Conservation (phyloP, 2,888 invertebrate species). For the Drosophila putrida region DNA sequence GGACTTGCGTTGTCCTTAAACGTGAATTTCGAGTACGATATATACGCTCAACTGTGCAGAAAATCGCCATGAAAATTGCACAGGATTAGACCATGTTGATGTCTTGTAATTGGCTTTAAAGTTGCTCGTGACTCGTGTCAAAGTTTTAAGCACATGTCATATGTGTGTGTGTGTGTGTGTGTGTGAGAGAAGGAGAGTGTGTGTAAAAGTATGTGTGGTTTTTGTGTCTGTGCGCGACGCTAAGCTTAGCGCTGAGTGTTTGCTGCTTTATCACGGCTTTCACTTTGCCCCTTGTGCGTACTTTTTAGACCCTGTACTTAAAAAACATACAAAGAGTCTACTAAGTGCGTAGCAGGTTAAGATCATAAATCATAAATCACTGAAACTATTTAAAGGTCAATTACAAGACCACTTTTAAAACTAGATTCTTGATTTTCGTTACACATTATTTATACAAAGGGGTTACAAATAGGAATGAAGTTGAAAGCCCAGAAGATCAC, state of each 20-base stretch:
- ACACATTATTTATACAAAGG: too few species aligned
- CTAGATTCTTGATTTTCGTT: too few species aligned
- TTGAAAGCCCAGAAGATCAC: too few species aligned
- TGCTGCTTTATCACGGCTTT: conserved; percentile 57
- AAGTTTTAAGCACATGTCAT: conserved; percentile 59
- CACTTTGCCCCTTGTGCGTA: conserved; percentile 38
- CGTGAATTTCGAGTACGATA: not conserved
- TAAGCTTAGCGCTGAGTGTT: conserved; percentile 56
- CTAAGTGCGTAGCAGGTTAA: too few species aligned
- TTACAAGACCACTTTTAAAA: too few species aligned
- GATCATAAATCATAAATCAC: too few species aligned
- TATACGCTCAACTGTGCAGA: conserved; percentile 38
- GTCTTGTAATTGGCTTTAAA: conserved; percentile 70
- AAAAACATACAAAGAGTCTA: too few species aligned
- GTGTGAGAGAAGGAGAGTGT: too few species aligned
- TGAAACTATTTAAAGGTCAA: too few species aligned
- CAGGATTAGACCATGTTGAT: conserved; percentile 42
- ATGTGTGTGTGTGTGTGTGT: conserved; percentile 31
- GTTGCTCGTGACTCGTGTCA: conserved; percentile 44
- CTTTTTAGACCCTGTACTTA: conserved; percentile 21
- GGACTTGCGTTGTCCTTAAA: conserved; percentile 18
- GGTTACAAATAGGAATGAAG: too few species aligned
- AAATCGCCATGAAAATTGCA: conserved; percentile 42
- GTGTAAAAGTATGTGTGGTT: conserved; percentile 20
- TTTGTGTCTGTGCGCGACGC: conserved; percentile 42